Evolutionary conservation across 2,888 invertebrate species (phyloP).

Genomic region (Arctia plantaginis): DNA sequence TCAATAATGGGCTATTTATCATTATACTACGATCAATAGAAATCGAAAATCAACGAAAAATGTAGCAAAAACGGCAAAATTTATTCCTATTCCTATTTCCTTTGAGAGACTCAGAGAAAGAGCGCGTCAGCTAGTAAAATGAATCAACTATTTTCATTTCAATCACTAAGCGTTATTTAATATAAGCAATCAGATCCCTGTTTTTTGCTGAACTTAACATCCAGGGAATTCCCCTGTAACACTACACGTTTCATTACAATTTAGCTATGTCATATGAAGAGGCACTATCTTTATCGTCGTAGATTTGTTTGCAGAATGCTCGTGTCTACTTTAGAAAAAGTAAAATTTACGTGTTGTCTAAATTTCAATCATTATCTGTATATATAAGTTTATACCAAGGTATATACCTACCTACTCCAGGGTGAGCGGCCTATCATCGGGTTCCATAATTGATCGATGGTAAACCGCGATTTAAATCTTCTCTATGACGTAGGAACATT

Average conservation of each 20-base stretch:
- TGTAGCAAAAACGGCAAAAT: too few relatives aligned
- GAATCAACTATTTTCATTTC: neutral
- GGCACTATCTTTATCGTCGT: neutral
- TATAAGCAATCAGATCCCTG: neutral
- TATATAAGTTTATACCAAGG: too few relatives aligned
- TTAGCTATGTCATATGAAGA: neutral
- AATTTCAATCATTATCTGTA: too few relatives aligned
- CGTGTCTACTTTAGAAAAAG: neutral
- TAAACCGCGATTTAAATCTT: neutral
- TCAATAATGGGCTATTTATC: too few relatives aligned
- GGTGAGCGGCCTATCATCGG: neutral
- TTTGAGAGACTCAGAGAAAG: too few relatives aligned
- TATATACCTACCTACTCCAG: neutral
- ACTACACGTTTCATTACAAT: neutral
- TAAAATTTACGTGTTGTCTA: neutral
- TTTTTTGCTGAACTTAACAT: slow-evolving; percentile 4
- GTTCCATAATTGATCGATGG: neutral
- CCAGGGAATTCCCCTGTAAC: slow-evolving; percentile 18
- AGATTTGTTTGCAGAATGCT: neutral
- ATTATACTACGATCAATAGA: too few relatives aligned
- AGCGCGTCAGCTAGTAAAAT: neutral
- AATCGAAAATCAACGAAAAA: too few relatives aligned
- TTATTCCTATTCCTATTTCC: too few relatives aligned
- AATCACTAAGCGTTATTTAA: neutral
- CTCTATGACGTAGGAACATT: neutral